Evolutionary conservation across 2,113 vertebrate species (phyloP).

Genomic region (Chionomys nivalis): DNA sequence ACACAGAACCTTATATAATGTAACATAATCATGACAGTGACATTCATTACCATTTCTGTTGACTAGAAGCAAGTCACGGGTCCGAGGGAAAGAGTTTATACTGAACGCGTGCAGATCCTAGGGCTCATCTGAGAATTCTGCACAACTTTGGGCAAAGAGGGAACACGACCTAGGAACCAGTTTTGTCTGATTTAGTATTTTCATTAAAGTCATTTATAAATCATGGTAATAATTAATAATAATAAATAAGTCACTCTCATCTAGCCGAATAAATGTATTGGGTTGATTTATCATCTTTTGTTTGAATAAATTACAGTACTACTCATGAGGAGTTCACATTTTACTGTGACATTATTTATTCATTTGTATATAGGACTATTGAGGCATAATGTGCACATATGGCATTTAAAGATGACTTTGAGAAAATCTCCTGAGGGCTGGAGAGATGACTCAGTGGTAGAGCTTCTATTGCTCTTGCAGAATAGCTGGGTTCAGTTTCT

Average conservation of each 20-base stretch:
- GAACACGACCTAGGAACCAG: slow-evolving; percentile 24
- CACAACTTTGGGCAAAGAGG: neutral
- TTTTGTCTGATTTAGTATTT: slow-evolving; percentile 10
- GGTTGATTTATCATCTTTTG: slow-evolving; percentile 10
- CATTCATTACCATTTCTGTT: neutral
- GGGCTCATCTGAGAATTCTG: neutral
- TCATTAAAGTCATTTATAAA: neutral
- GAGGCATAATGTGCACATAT: neutral
- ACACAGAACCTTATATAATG: slow-evolving; percentile 8
- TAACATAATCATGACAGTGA: neutral
- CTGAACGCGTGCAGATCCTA: neutral
- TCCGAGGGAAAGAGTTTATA: neutral
- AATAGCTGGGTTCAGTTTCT: neutral
- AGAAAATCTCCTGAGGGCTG: neutral
- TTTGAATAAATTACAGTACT: slow-evolving; percentile 52
- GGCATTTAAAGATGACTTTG: slow-evolving; percentile 53
- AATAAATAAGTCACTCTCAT: neutral
- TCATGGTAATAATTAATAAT: too few relatives aligned
- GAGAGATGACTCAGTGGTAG: neutral
- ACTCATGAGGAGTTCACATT: neutral
- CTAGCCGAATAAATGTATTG: neutral
- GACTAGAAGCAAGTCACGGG: neutral
- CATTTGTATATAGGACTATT: neutral
- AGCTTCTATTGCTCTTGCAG: neutral
- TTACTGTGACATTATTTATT: neutral